phyloP scores from a whole-genome alignment of 2,888 invertebrate species.

The Pherbina coryleti region DNA sequence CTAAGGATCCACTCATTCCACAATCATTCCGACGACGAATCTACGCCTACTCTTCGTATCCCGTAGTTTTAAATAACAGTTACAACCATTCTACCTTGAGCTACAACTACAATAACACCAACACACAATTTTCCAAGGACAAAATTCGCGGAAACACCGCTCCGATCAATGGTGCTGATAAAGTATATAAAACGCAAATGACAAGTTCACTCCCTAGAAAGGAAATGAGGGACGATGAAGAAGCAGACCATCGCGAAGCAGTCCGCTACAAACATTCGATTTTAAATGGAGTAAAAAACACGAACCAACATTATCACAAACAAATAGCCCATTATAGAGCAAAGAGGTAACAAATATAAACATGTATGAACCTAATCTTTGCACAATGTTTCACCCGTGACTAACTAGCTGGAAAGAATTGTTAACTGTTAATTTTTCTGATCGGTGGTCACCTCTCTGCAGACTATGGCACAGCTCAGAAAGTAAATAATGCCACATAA shows the following conservation, averaged over 20 bases:
- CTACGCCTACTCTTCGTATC: constrained; percentile 78
- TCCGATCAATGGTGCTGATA: constrained; percentile 38
- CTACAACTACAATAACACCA: constrained; percentile 28
- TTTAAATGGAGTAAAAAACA: constrained; percentile 56
- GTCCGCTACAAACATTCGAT: constrained; percentile 37
- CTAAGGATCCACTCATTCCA: constrained; percentile 71
- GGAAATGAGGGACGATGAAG: background rate
- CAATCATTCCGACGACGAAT: constrained; percentile 69
- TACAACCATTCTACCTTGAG: constrained; percentile 36
- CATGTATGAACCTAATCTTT: background rate
- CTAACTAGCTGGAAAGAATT: too few relatives aligned
- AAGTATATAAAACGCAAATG: constrained; percentile 27
- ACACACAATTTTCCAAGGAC: constrained; percentile 38
- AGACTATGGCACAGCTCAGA: too few relatives aligned
- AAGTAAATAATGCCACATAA: too few relatives aligned
- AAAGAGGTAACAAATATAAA: constrained; percentile 59
- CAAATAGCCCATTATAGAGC: constrained; percentile 58
- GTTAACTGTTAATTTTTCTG: too few relatives aligned
- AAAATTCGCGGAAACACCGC: constrained; percentile 34
- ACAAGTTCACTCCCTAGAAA: background rate
- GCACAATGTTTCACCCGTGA: too few relatives aligned
- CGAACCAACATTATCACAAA: constrained; percentile 62
- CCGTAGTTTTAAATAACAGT: constrained; percentile 65
- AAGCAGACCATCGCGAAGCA: background rate
- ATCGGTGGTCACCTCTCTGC: too few relatives aligned